Evolutionary conservation across 2,888 invertebrate genomes (phyloP).

Genomic region (Eupithecia pulchellata): DNA sequence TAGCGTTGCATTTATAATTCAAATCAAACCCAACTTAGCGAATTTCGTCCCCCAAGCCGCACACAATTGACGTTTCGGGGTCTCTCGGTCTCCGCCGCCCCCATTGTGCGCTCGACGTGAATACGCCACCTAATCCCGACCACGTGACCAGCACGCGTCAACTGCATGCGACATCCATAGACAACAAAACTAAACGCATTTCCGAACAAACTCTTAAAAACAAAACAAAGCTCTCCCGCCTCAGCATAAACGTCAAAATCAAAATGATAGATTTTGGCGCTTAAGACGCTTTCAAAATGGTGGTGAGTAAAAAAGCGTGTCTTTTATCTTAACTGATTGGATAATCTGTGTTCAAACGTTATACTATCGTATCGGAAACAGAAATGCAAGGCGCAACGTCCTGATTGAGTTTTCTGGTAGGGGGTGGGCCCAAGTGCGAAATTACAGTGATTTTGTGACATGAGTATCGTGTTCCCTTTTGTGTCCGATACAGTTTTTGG

Average conservation of each 20-base stretch:
- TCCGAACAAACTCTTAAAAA: constrained; percentile 54
- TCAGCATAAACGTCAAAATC: constrained; percentile 55
- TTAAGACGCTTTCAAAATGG: constrained; percentile 54
- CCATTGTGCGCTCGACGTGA: constrained; percentile 80
- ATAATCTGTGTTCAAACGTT: constrained; percentile 84
- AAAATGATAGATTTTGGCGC: constrained; percentile 59
- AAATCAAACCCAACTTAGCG: constrained; percentile 82
- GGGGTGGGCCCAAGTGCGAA: constrained; percentile 72
- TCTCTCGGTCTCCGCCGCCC: constrained; percentile 57
- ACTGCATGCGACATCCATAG: constrained; percentile 77
- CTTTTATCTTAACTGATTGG: constrained; percentile 86
- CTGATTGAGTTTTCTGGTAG: constrained; percentile 79
- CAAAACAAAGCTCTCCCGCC: constrained; percentile 55
- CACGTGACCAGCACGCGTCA: constrained; percentile 80
- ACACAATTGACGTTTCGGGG: constrained; percentile 79
- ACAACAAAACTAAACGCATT: constrained; percentile 57
- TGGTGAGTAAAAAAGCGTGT: constrained; percentile 75
- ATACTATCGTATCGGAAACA: constrained; percentile 84
- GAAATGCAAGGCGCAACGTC: constrained; percentile 77
- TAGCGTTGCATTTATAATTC: constrained; percentile 82
- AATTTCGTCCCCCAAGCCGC: constrained; percentile 77
- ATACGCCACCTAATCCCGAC: constrained; percentile 78
- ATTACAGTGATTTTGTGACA: constrained; percentile 83
- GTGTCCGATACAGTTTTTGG: constrained; percentile 69
- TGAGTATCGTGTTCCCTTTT: constrained; percentile 72